Base-by-base conservation (phyloP, 2,888 invertebrate genomes). In the Cheilosia urbana region DNA sequence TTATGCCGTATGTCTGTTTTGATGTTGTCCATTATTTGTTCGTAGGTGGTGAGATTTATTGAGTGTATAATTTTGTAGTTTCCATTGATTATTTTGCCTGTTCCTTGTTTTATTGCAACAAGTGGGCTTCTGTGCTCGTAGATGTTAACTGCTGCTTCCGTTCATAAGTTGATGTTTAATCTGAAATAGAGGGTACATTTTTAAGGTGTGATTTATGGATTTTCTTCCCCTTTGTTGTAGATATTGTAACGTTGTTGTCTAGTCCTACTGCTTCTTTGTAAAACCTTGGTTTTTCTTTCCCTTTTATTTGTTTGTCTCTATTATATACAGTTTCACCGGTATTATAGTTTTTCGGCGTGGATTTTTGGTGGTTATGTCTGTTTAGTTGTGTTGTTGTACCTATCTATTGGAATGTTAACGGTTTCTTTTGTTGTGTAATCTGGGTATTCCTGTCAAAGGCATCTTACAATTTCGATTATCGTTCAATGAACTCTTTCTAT, bases 271-370 rank as follows among this genome's bases (percentile, higher is more conserved):
- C 45, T 63, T 73, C 73, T n/a, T 57, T 69, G 5, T 57, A 45
- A 4, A 45, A 69, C 1, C 15, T 47, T 13, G 57, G 69, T 21
- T 69, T 73, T 34, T 63, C 55, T 63, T 63, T 73, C 0, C 55
- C 49, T 9, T 76, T 79, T 11, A 75, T 82, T 69, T 78, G 84
- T 60, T 87, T 87, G 24, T 77, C 69, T 47, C 27, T 60, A 24
- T 71, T 69, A 51, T 62, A 84, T 11, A 81, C 65, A 11, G 2
- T 30, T 9, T 1, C 2, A 9, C 30, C 9, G 2, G 30, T 7
- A 30, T 30, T 7, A 30, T 7, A 30, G 6, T 7, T 30, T 30
- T 30, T 30, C 7, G 30, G 30, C 7, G 30, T 30, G 7, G 30
- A 30, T 30, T 7, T 30, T 30, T 30, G 6, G 1, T 30, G 30